A percentile compares a stretch with the other conserved stretches of the same genome.
Evolutionary conservation across 2,113 vertebrate species (phyloP).

Genomic region (Onychostruthus taczanowskii): DNA sequence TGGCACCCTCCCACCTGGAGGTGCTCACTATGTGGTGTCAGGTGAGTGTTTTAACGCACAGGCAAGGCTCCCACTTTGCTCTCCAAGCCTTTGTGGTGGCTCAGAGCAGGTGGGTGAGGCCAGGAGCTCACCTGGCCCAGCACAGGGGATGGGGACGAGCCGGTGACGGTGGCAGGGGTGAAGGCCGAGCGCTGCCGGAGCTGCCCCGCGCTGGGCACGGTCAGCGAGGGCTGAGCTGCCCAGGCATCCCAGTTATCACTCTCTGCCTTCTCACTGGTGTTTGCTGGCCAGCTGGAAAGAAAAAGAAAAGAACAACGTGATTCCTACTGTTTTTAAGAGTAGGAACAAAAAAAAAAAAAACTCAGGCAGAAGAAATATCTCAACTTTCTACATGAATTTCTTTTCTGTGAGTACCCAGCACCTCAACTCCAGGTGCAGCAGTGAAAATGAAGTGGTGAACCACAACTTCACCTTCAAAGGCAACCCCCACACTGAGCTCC

Average conservation of each 20-base stretch:
- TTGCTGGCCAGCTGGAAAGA: slow-evolving; percentile 87
- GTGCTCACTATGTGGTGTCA: not conserved
- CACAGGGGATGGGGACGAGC: slow-evolving; percentile 95
- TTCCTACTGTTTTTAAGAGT: not conserved
- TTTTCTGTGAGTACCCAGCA: not conserved
- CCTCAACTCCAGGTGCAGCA: not conserved
- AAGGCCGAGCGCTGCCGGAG: slow-evolving; percentile 93
- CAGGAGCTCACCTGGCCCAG: slow-evolving; percentile 87
- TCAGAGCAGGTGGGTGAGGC: not conserved
- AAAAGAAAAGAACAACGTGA: fast-evolving
- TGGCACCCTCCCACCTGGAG: not conserved
- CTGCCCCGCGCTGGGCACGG: slow-evolving; percentile 88
- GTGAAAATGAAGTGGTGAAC: not conserved
- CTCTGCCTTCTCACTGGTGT: slow-evolving; percentile 80
- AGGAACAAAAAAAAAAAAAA: not conserved
- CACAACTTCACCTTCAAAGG: not conserved
- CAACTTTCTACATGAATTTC: not conserved
- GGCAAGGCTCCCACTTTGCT: not conserved
- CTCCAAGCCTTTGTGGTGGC: not conserved
- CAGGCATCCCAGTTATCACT: slow-evolving; percentile 93
- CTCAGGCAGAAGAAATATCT: fast-evolving
- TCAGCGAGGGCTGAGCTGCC: slow-evolving; percentile 92
- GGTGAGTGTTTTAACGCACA: not conserved
- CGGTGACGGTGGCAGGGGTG: slow-evolving; percentile 91
- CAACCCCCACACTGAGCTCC: not conserved